Evolutionary conservation across 2,888 invertebrate species (phyloP), one percentile per base, ranked within the genome.

Genomic region (Ornithoptera alexandrae): DNA sequence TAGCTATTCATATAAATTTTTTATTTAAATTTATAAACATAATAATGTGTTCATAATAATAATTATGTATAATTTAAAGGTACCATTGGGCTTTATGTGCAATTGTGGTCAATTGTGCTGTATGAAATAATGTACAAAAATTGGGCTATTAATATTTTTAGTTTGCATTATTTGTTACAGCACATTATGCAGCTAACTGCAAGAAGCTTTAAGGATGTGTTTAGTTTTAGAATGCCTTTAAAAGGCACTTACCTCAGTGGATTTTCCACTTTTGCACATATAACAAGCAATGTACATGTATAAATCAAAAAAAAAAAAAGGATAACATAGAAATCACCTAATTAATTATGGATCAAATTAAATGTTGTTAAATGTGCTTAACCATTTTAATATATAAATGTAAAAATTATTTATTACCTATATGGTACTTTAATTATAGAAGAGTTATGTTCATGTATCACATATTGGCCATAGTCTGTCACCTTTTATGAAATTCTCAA

Each of bases 231-330:
- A 63, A 66, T 57, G 70, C 70, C 70, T 70, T 70, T 10, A 62
- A 67, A 67, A 64, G 70, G 67, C 53, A 62, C 22, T 63, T 70
- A 70, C 67, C 70, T 70, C 67, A 66, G 67, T 70, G 70, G 63
- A 70, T 70, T 67, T 70, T 63, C 66, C 70, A 70, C 67, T 67
- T 62, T 46, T 70, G 70, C 70, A 70, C 63, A 70, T 70, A 70
- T 24, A 67, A 63, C 58, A 62, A 62, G 56, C 62, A 62, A 59
- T 66, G 66, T 70, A 62, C 36, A 63, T 67, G 63, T 63, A 59
- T 59, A 39, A 58, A 62, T 62, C 30, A 22, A 46, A 58, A 46
- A 57, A 36, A 57, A 36, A 3, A 39, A 46, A 58, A 63, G 59
- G 53, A 42, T 53, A 63, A 39, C 53, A 56, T 42, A 17, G 24